Evolutionary conservation across 2,113 vertebrate genomes (phyloP), one percentile per base, ranked within the genome.

Genomic region (Galeopterus variegatus): DNA sequence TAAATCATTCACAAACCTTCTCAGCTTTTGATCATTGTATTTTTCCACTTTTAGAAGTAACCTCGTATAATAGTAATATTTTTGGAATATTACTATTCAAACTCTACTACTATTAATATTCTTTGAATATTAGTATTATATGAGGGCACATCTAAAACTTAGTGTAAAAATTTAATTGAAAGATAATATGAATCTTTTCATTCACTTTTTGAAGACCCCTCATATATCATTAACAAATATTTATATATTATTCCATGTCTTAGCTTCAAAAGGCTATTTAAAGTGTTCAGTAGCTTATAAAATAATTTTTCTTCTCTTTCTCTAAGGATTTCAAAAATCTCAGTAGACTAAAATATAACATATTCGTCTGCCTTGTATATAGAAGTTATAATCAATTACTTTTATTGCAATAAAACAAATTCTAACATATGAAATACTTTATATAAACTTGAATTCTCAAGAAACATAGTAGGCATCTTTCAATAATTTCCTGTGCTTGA

Each of bases 401-500:
- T 24, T 84, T 60, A 48, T 31, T 69, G 41, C n/a, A 41, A 21
- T 83, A 10, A 93, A 70, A 26, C 65, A 15, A 70, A 9, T 60
- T 82, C 54, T 92, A 54, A 48, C 6, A 33, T 12, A 65, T 64
- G 9, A 88, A 58, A 81, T 72, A 92, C 88, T 81, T 90, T 90
- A 14, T 70, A 70, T 52, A 41, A 50, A 52, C 3, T 76, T 65
- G 18, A 95, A 81, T 85, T 97, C 19, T 76, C 33, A 28, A 73
- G 23, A 23, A 75, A 91, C 70, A 56, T 3, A 80, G 26, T 8
- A 69, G 36, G 45, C 5, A 56, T 50, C 50, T 62, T 88, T 41
- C 8, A 92, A 26, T 85, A 88, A 81, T 52, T 64, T 54, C 6
- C 1, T 81, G 33, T 31, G 26, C 28, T 80, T 93, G 23, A 73